phyloP scores from a whole-genome alignment of 2,797 vertebrate genomes.

The Rhynchonycteris naso region DNA sequence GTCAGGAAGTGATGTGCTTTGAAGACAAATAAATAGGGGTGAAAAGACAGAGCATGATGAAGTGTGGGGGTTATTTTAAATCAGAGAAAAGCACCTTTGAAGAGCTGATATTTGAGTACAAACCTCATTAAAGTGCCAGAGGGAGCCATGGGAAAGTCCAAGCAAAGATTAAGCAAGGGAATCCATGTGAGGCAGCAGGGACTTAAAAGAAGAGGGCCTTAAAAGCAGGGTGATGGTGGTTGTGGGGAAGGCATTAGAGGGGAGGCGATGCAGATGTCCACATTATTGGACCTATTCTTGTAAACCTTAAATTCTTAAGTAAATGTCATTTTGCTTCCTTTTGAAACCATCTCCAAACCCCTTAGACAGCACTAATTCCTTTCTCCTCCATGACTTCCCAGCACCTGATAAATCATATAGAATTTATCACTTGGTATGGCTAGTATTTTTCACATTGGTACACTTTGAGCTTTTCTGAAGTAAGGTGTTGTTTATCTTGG shows the following conservation, averaged over 20 bases:
- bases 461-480: neutral
- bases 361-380: neutral
- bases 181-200: neutral
- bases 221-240: too few relatives aligned
- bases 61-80: neutral
- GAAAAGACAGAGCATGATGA: neutral
- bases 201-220: too few relatives aligned
- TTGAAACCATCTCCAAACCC: neutral
- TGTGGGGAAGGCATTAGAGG: neutral
- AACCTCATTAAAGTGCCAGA: neutral
- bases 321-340: neutral
- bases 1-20: neutral
- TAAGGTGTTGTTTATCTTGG: neutral
- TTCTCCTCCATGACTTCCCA: neutral
- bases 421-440: neutral
- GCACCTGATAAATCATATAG: neutral
- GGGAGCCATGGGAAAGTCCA: neutral
- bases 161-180: neutral
- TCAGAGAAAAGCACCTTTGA: neutral
- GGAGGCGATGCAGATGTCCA: neutral
- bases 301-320: neutral
- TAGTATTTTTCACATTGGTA: neutral
- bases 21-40: neutral
- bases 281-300: neutral
- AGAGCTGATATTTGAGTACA: neutral